phyloP scores from a whole-genome alignment of 1,140 invertebrate genomes.

The Ectropis grisescens region DNA sequence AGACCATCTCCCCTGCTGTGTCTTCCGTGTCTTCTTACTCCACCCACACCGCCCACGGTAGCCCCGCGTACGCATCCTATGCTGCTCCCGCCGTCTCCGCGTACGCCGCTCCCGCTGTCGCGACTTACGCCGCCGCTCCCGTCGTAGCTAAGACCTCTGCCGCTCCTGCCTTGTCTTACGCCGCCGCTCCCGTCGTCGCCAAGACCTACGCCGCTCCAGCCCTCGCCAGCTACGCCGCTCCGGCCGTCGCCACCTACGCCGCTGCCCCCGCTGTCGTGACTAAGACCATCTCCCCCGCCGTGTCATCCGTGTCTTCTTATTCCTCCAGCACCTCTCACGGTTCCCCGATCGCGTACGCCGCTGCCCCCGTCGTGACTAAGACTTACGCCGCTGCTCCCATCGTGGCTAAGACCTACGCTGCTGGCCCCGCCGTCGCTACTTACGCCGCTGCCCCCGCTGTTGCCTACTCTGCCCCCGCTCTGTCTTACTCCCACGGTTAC shows the following conservation, averaged over 20 bases:
- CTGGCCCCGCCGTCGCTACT: conserved; percentile 11
- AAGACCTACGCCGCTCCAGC: conserved; percentile 21
- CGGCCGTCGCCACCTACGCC: conserved; percentile 12
- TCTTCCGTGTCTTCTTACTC: conserved; percentile 44
- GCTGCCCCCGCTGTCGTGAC: conserved; percentile 19
- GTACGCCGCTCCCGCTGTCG: conserved; percentile 16
- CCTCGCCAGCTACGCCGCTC: conserved; percentile 12
- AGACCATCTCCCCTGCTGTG: conserved; percentile 34
- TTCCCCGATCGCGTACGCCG: conserved; percentile 13
- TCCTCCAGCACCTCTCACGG: conserved; percentile 30
- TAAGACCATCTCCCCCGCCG: conserved; percentile 27
- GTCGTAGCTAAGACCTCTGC: conserved; percentile 17
- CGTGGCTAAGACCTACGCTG: conserved; percentile 18
- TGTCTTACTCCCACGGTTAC: not conserved
- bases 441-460: conserved; percentile 18
- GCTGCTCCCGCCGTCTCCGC: conserved; percentile 15
- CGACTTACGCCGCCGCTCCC: conserved; percentile 12
- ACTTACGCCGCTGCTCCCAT: conserved; percentile 16
- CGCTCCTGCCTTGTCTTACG: conserved; percentile 17
- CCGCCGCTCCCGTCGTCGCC: conserved; percentile 12
- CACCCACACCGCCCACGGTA: conserved; percentile 38
- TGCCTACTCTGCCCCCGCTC: conserved; percentile 11
- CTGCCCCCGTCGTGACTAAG: conserved; percentile 9
- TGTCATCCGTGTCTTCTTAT: conserved; percentile 34
- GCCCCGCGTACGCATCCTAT: conserved; percentile 19